These are phyloP conservation scores for Semaprochilodus insignis DNA, from an alignment of 2,797 vertebrate genomes.

Conservation along the genomic window DNA sequence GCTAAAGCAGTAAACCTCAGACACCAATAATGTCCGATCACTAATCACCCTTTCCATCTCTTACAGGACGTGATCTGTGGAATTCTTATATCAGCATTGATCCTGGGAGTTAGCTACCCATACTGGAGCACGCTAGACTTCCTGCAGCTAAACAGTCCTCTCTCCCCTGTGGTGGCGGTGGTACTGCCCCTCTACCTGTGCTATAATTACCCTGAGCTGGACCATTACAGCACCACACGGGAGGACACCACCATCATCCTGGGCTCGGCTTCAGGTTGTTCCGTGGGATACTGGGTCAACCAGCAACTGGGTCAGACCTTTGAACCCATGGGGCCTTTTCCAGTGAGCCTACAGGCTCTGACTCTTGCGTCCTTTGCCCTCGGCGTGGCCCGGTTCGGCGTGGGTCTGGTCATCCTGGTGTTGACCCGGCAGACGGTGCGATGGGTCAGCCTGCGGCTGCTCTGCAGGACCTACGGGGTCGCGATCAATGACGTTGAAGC, in stretches of 20 bases:
- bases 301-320: constrained; percentile 75
- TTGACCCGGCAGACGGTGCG: constrained; percentile 80
- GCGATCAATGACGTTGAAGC: constrained; percentile 72
- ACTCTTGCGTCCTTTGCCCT: constrained; percentile 36
- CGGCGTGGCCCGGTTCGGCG: constrained; percentile 68
- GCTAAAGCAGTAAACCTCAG: too few species aligned
- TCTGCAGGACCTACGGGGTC: constrained; percentile 81
- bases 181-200: constrained; percentile 83
- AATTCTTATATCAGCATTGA: constrained; percentile 75
- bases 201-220: constrained; percentile 89
- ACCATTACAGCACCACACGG: constrained; percentile 90
- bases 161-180: constrained; percentile 81
- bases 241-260: constrained; percentile 92
- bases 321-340: constrained; percentile 54
- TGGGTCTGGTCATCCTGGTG: constrained; percentile 82
- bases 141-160: constrained; percentile 81
- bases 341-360: constrained; percentile 72
- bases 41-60: constrained; percentile 34
- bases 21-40: background rate
- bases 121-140: constrained; percentile 86
- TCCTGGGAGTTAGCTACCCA: constrained; percentile 83
- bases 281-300: constrained; percentile 89
- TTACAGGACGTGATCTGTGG: constrained; percentile 92
- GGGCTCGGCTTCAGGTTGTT: constrained; percentile 82
- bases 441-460: constrained; percentile 71